A percentile compares a stretch with the other conserved stretches of the same genome.
These are phyloP conservation scores for Leptura quadrifasciata DNA, from an alignment of 2,888 invertebrate species.

Conservation along the genomic window DNA sequence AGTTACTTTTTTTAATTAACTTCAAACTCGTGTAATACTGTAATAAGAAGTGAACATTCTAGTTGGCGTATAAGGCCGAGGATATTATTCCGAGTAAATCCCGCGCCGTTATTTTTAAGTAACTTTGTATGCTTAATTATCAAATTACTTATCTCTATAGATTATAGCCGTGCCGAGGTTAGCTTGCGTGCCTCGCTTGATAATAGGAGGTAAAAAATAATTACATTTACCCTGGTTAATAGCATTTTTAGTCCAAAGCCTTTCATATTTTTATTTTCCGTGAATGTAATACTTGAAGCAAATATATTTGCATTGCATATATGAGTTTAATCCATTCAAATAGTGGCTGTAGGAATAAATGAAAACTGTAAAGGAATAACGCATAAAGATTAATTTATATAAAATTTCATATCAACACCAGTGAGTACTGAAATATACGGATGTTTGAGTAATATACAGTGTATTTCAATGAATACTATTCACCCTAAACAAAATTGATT, in stretches of 20 bases:
- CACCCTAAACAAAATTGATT: too few species aligned
- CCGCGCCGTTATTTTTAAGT: slow-evolving; percentile 49
- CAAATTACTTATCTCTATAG: slow-evolving; percentile 58
- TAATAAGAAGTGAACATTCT: slow-evolving; percentile 54
- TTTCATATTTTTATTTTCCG: slow-evolving; percentile 1
- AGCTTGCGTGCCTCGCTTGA: slow-evolving; percentile 45
- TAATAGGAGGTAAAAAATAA: slow-evolving; percentile 60
- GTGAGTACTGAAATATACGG: neutral
- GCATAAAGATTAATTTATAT: neutral
- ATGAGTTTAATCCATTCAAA: neutral
- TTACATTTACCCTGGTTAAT: slow-evolving; percentile 55
- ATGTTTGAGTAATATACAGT: too few species aligned
- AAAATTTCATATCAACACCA: neutral
- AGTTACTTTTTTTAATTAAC: slow-evolving; percentile 59
- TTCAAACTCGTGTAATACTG: slow-evolving; percentile 49
- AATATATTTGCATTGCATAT: slow-evolving; percentile 1
- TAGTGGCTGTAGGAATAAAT: neutral
- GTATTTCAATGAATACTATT: too few species aligned
- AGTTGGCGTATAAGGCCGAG: slow-evolving; percentile 22
- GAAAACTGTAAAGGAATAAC: neutral
- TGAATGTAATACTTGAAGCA: neutral
- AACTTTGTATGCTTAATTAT: slow-evolving; percentile 57
- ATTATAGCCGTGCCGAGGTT: slow-evolving; percentile 50
- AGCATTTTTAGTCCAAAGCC: slow-evolving; percentile 47
- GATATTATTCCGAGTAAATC: slow-evolving; percentile 43